Evolutionary conservation across 2,113 vertebrate species (phyloP), one percentile per base, ranked within the genome.

Genomic region (Phylloscopus trochiloides): DNA sequence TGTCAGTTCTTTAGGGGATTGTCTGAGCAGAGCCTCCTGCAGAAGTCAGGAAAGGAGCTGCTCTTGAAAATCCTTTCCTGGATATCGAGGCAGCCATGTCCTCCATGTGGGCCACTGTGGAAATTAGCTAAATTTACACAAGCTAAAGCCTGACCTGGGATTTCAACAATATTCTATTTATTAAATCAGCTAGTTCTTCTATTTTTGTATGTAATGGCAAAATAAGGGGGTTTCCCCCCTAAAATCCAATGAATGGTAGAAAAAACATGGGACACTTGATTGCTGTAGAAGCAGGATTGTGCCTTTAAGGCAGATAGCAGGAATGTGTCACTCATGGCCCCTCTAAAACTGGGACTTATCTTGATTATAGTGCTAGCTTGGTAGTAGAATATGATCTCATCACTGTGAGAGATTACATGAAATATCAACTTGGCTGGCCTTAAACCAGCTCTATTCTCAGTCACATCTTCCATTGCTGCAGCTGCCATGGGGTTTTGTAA

Each of bases 341-440:
- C 80, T 79, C 94, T 71, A 78, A 93, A 88, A 77, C 78, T 74
- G 70, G 58, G 86, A 73, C 62, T 97, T 97, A 96, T 94, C 75
- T 97, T 96, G 89, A 96, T 97, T 96, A 96, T 21, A 47, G 45
- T 89, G 66, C 94, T 94, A 94, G 90, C 88, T 90, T 76, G 86
- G 96, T 91, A 97, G 94, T 91, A 85, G 94, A 97, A 91, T 94
- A 96, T 97, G 95, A 97, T 91, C 91, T 98, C 96, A 96, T 82
- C 75, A 68, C 96, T 94, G 80, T 96, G 95, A 95, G 95, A 97
- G 95, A 97, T 94, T 97, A 97, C 89, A 91, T 92, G 91, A 97
- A 97, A 72, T 97, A 94, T 97, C 95, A 94, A 59, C 94, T 97
- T 97, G 97, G 76, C 97, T 94, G 65, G 28, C 76, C 79, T 96